Base-by-base conservation (phyloP, 2,888 invertebrate species). In the Antheraea assamensis region DNA sequence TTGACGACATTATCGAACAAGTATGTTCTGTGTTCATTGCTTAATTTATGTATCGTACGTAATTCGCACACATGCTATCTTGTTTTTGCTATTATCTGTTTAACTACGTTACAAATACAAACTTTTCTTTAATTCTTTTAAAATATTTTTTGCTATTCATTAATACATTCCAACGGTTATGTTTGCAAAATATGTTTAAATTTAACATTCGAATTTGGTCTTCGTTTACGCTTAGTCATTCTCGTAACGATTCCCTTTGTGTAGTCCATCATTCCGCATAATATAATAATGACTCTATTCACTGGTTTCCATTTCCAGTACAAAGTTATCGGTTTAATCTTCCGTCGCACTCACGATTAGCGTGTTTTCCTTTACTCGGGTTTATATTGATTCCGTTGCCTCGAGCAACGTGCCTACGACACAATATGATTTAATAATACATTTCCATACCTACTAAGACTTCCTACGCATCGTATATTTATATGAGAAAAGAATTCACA, bases 241-340 rank as follows among this genome's bases (percentile, higher is more conserved):
- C 84, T 86, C 82, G 80, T 78, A 81, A 78, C 78, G 80, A 84
- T 83, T 84, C 82, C 82, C 84, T 86, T 90, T 88, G 85, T 89
- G 82, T 79, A 76, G 77, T 78, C 80, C 81, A 83, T 87, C 84
- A 83, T 85, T 84, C 80, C 78, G 79, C 83, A 82, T 83, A 85
- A 78, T 85, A 83, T 82, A 76, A 83, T 85, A 89, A 89, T 87
- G 81, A 84, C 83, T 86, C 81, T 83, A 85, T 87, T 82, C 82
- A 82, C 85, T 83, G 78, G 80, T 82, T 84, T 81, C 79, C 79
- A 81, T 82, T 84, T 81, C 79, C 79, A 81, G 77, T 78, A 78
- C 80, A 79, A 81, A 82, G 80, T 79, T 79, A 80, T 78, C 78
- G 80, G 79, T 75, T 77, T 78, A 82, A 80, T 81, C 80, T 80